A percentile compares a stretch with the other conserved stretches of the same genome.
Conservation (phyloP, 1,140 invertebrate genomes). For the Drosophila ironensis region DNA sequence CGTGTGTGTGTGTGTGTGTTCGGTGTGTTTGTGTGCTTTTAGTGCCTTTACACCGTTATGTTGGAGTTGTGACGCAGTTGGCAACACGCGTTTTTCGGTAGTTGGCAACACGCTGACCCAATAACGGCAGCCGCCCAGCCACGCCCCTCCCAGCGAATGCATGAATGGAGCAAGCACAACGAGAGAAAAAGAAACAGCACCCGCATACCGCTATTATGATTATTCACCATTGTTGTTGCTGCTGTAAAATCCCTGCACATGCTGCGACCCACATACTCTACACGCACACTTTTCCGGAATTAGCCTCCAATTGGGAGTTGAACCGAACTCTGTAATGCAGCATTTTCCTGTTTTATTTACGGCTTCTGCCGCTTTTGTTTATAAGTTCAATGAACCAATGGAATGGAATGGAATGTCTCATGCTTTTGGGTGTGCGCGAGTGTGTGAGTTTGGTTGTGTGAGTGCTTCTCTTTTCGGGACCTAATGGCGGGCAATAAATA, state of each 20-base stretch:
- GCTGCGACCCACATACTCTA: conserved; percentile 57
- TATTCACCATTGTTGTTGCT: conserved; percentile 20
- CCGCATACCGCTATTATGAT: conserved; percentile 48
- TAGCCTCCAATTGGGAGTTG: conserved; percentile 14
- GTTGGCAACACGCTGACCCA: conserved; percentile 71
- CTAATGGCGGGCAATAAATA: conserved; percentile 35
- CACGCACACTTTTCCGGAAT: conserved; percentile 12
- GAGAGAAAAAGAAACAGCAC: conserved; percentile 39
- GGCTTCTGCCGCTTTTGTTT: conserved; percentile 48
- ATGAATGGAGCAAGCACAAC: no score
- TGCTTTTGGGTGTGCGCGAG: not conserved
- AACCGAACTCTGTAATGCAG: not conserved
- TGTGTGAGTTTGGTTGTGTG: no score
- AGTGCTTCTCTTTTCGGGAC: conserved; percentile 12
- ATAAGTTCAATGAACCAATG: conserved; percentile 71
- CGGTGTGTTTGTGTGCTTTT: conserved; percentile 1
- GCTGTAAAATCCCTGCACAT: conserved; percentile 56
- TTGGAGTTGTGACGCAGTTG: conserved; percentile 50
- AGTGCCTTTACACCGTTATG: conserved; percentile 60
- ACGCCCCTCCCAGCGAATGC: conserved; percentile 18
- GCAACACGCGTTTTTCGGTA: conserved; percentile 60
- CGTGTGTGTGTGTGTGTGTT: conserved; percentile 14
- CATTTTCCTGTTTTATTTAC: conserved; percentile 46
- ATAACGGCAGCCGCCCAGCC: conserved; percentile 58
- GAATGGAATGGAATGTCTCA: conserved; percentile 41